phyloP scores from a whole-genome alignment of 2,113 vertebrate species.

The Muscicapa adusta region DNA sequence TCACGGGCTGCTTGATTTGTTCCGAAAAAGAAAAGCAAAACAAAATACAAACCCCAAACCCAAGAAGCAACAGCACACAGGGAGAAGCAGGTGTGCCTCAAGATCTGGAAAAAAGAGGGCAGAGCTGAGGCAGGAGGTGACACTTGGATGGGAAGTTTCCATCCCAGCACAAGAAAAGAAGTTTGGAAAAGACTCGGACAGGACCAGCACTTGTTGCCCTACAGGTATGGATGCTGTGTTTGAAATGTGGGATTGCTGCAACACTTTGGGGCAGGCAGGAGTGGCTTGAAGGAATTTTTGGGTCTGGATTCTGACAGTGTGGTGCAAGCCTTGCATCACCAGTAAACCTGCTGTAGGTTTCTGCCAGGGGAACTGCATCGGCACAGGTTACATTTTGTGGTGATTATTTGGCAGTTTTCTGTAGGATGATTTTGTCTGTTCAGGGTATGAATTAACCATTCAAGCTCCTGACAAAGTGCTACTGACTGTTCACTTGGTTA shows the following conservation, averaged over 20 bases:
- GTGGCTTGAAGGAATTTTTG: background rate
- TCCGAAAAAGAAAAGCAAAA: slow-evolving; percentile 12
- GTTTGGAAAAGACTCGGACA: background rate
- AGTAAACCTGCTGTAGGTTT: background rate
- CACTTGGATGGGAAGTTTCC: background rate
- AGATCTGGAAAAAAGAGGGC: background rate
- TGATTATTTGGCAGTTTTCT: background rate
- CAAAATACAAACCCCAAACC: background rate
- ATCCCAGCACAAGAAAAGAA: background rate
- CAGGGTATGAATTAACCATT: background rate
- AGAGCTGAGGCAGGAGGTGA: background rate
- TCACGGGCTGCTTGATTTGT: background rate
- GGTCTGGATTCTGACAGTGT: background rate
- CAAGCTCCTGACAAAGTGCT: background rate
- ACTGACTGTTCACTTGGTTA: background rate
- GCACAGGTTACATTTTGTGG: background rate
- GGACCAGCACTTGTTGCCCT: background rate
- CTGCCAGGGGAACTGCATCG: rapidly evolving
- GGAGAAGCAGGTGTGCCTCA: slow-evolving; percentile 5
- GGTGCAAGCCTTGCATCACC: background rate
- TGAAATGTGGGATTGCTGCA: background rate
- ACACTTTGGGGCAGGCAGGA: background rate
- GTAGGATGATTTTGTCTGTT: background rate
- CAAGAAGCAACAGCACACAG: background rate
- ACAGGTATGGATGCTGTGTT: background rate